Evolutionary conservation across 1,140 invertebrate species (phyloP), one percentile per base, ranked within the genome.

Genomic region (Condylostylus longicornis): DNA sequence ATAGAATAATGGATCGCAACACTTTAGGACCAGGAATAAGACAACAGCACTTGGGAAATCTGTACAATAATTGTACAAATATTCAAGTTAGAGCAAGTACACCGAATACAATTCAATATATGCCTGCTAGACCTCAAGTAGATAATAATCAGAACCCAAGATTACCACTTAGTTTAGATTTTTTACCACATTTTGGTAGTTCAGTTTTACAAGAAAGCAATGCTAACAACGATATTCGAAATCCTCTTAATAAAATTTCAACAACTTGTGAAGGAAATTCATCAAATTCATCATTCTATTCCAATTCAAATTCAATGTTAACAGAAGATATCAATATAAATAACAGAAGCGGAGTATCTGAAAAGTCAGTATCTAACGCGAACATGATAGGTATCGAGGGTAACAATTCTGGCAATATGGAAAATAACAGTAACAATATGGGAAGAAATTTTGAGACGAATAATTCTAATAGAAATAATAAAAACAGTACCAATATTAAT

Each of bases 21-120:
- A 66, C 68, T 53, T 64, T 65, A 30, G 59, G 70, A 5, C 52
- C 57, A 2, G 54, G 41, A 33, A 53, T 6, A 62, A 66, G 58
- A 72, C 50, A 37, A 74, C 74, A 35, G 74, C n/a, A n/a, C n/a
- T n/a, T n/a, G n/a, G n/a, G n/a, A n/a, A n/a, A 13, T 41, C 72
- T 75, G 0, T 82, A 79, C 55, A 80, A 81, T 54, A 80, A 81
- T 55, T 79, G 82, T 28, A 79, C 83, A 2, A 89, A 84, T 58
- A 79, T 89, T 28, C 83, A 88, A 65, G 90, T 96, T 18, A 95
- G 95, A 66, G 82, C 90, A 2, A 93, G 82, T 63, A 90, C 90
- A 2, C 91, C 91, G 0, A 96, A 96, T 61, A 96, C 91, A 10
- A 96, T 97, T 51, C 91, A 96, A 65, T 97, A 97, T 69, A 74